Conservation (phyloP, 2,888 invertebrate species). For the Xestoiulus laeticollis region DNA sequence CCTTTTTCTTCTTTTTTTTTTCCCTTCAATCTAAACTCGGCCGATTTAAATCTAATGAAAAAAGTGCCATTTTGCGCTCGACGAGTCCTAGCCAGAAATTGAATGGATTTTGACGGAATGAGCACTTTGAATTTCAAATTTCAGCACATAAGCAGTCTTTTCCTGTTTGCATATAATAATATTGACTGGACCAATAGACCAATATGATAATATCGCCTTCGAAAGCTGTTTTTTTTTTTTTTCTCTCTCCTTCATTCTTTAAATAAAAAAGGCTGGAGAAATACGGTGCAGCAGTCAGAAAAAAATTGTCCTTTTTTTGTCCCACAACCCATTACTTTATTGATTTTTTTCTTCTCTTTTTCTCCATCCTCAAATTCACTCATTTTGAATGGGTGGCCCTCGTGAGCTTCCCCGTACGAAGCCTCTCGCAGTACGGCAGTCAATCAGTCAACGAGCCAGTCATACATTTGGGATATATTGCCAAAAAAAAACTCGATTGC, state of each 20-base stretch:
- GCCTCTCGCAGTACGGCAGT: constrained; percentile 25
- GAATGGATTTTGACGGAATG: constrained; percentile 41
- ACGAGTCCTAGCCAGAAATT: background rate
- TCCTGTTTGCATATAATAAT: constrained; percentile 43
- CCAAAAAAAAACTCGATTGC: background rate
- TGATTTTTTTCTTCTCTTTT: constrained; percentile 20
- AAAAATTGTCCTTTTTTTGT: constrained; percentile 3
- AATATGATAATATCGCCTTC: constrained; percentile 30
- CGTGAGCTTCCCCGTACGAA: constrained; percentile 14
- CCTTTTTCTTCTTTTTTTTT: background rate
- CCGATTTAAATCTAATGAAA: constrained; percentile 34
- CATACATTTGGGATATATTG: background rate
- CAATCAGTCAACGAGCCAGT: constrained; percentile 39
- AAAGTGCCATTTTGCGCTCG: constrained; percentile 28
- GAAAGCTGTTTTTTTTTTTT: constrained; percentile 19
- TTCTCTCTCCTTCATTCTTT: background rate
- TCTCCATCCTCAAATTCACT: background rate
- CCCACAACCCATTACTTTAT: constrained; percentile 11
- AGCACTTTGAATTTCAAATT: constrained; percentile 43
- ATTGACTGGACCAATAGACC: constrained; percentile 41
- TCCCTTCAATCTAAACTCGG: constrained; percentile 27
- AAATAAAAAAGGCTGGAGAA: background rate
- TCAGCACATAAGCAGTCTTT: constrained; percentile 38
- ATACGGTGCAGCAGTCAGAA: background rate
- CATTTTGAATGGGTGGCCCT: constrained; percentile 29